phyloP scores from a whole-genome alignment of 1,140 invertebrate species.

The Drosophila eugracilis region DNA sequence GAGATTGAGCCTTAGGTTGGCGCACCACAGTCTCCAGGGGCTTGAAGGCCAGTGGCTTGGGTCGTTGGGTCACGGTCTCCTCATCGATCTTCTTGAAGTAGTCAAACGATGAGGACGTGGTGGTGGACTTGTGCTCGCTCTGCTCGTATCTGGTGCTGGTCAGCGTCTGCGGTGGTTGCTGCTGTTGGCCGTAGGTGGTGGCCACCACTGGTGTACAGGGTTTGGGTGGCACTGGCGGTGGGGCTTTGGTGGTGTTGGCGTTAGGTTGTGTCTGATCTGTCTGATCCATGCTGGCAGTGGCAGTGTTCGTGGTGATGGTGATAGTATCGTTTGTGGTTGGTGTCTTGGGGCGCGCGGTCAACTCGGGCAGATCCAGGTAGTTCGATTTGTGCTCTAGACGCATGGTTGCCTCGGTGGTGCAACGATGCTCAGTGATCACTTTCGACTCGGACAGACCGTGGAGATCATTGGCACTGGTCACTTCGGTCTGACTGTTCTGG shows the following conservation, averaged over 20 bases:
- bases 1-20: constrained; percentile 49
- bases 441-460: constrained; percentile 84
- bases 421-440: constrained; percentile 84
- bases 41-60: constrained; percentile 62
- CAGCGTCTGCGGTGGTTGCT: constrained; percentile 48
- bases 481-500: constrained; percentile 66
- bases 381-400: constrained; percentile 84
- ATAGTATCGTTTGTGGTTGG: constrained; percentile 47
- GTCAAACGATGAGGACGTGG: constrained; percentile 85
- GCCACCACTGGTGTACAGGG: constrained; percentile 62
- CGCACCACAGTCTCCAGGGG: constrained; percentile 63
- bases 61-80: constrained; percentile 57
- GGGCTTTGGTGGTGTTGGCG: constrained; percentile 52
- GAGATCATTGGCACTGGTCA: constrained; percentile 71
- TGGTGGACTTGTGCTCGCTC: constrained; percentile 77
- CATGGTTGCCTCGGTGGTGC: constrained; percentile 84
- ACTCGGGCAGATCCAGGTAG: constrained; percentile 76
- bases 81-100: constrained; percentile 87
- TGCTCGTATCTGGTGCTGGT: constrained; percentile 71
- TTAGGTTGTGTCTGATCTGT: constrained; percentile 49
- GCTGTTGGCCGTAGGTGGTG: constrained; percentile 47
- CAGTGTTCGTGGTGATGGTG: constrained; percentile 56
- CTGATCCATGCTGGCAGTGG: constrained; percentile 64
- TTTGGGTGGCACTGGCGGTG: constrained; percentile 74
- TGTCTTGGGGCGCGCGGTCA: constrained; percentile 66